Percentiles rank a stretch among this genome's conserved stretches.
phyloP scores from a whole-genome alignment of 2,113 vertebrate species.

The Aleadryas rufinucha region DNA sequence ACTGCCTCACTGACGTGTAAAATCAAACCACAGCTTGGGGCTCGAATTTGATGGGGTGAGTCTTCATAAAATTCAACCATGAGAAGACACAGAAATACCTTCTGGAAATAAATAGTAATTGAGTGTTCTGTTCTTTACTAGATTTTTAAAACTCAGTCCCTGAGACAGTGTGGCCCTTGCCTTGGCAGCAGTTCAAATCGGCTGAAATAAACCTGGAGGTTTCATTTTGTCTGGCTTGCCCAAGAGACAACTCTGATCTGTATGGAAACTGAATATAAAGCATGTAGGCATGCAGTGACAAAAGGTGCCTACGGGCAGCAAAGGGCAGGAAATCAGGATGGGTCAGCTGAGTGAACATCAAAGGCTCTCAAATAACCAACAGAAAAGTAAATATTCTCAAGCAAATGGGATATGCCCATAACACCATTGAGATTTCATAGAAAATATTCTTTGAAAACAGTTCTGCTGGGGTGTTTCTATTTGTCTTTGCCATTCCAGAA shows the following conservation, averaged over 20 bases:
- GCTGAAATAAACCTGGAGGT: not conserved
- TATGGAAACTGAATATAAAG: not conserved
- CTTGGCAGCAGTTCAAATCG: slow-evolving; percentile 13
- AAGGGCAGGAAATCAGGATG: slow-evolving; percentile 23
- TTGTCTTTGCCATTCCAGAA: slow-evolving; percentile 17
- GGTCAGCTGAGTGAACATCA: slow-evolving; percentile 47
- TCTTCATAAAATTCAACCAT: not conserved
- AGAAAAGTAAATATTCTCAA: slow-evolving; percentile 36
- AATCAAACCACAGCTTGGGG: not conserved
- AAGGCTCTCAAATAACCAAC: slow-evolving; percentile 18
- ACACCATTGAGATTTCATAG: not conserved
- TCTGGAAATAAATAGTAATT: not conserved
- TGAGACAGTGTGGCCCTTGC: not conserved
- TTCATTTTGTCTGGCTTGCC: slow-evolving; percentile 2
- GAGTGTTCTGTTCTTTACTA: not conserved
- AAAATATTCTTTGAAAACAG: slow-evolving; percentile 28
- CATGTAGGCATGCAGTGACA: not conserved
- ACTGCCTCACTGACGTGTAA: not conserved
- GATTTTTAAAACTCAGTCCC: not conserved
- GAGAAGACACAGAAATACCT: not conserved
- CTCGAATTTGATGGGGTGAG: not conserved
- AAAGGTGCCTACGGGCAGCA: slow-evolving; percentile 9
- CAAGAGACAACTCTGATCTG: not conserved
- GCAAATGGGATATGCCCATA: slow-evolving; percentile 14
- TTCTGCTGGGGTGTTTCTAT: not conserved